Evolutionary conservation across 2,888 invertebrate genomes (phyloP), one percentile per base, ranked within the genome.

Genomic region (Cheilosia soror): DNA sequence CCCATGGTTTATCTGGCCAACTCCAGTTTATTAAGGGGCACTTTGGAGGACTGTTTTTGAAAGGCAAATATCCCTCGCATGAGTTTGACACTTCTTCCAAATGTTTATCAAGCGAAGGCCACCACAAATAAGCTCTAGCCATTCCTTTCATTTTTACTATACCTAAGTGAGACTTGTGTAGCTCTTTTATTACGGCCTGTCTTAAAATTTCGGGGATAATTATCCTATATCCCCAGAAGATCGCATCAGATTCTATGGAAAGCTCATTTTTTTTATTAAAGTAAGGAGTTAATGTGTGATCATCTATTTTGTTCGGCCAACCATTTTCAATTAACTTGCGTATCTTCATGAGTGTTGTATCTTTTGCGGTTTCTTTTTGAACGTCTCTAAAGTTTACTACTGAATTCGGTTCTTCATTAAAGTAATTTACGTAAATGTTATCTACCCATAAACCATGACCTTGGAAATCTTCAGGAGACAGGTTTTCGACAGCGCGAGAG

Each of bases 71-170:
- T 4, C 5, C 47, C 7, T 44, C 60, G 47, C 83, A 87, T 4
- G 73, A 57, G 42, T 80, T 77, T n/a, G 88, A 76, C 7, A 83
- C 20, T 5, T 88, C 84, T 73, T 89, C 88, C 5, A 88, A 76
- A 47, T 89, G 85, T 49, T 49, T 51, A 51, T 80, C 55, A 5
- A 88, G 69, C 29, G 82, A 87, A 11, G 88, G 88, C 75, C 87
- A 88, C 72, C 88, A 88, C 29, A 88, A 78, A 37, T 87, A 80
- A 65, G 87, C 79, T 69, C 78, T 55, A 6, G 87, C 86, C 60
- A 79, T n/a, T 25, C 55, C 20, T 57, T 87, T 84, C 57, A 75
- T 87, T 62, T 62, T 66, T 4, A 42, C 62, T n/a, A 81, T 68
- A 9, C 84, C 20, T 20, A 20, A 20, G 20, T 20, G 20, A 20